Evolutionary conservation across 2,113 vertebrate genomes (phyloP), one percentile per base, ranked within the genome.

Genomic region (Cettia cetti): DNA sequence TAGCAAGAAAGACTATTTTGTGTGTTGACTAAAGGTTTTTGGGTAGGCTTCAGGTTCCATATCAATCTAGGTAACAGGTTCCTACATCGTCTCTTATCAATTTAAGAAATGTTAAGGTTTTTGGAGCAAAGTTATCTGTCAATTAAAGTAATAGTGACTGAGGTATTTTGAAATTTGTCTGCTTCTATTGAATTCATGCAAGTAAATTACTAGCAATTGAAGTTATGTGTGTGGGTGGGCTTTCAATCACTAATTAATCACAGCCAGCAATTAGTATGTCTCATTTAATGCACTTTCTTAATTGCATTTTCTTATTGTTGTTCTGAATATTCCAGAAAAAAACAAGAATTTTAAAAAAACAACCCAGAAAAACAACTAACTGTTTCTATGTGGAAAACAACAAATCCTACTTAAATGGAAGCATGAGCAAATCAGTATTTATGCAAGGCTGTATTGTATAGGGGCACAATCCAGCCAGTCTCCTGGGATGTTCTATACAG

Each of bases 161-260:
- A 89, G 20, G 19, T 84, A 78, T 78, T 92, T 93, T 74, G 56
- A 86, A 92, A 89, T 90, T 83, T 50, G 31, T 70, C 72, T 95
- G 19, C 27, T 81, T 82, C 71, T 81, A 56, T 11, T 94, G 52
- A 84, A 83, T 92, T 77, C 37, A 31, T 70, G 39, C 26, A 89
- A 75, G 27, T 77, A 90, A 90, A 90, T 92, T 86, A 59, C 52
- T 50, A 75, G 56, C 11, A 77, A 50, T 64, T 63, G 71, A 86
- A 64, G 22, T 24, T 65, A 14, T 20, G 21, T 24, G 3, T 49
- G 60, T 64, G 64, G 3, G 54, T 16, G 52, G 72, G 37, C 49
- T 92, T 72, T 35, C 81, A 92, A 66, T 86, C 89, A 79, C 31
- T 65, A 85, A 91, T 94, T 93, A 90, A 85, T 82, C 40, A 53